Evolutionary conservation across 1,140 invertebrate species (phyloP), one percentile per base, ranked within the genome.

Genomic region (Nasonia vitripennis): DNA sequence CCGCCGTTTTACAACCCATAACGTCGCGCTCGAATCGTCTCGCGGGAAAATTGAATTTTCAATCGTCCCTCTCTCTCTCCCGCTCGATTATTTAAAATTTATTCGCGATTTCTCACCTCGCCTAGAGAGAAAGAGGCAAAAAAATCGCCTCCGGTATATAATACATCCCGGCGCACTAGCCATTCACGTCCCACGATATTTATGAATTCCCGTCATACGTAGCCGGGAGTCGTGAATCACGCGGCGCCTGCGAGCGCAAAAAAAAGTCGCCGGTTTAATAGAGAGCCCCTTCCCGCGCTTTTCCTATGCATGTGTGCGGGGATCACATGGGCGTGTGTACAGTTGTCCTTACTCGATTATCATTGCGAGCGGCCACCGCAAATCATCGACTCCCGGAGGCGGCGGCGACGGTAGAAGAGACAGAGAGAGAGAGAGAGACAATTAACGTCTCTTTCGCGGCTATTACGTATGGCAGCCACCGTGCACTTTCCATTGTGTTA

Each of bases 151-250:
- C 51, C 51, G 51, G 51, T 55, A 55, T 14, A 55, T 10, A 55
- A 14, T 55, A 55, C 51, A 55, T 20, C 12, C 11, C 51, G 51
- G 12, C 17, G 51, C 9, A 51, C 34, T 6, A 2, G 51, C 14
- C 55, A 62, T 62, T 62, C 55, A n/a, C 6, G 55, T 62, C 55
- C 55, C 17, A 62, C 45, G 73, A 83, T 78, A 78, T 83, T 83
- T 83, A 83, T 83, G 81, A 78, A 83, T 77, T 77, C 37, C 55
- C 55, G n/a, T 75, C 73, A 20, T 62, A 55, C 20, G 7, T 17
- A 77, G 48, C n/a, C 67, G 45, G 45, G 71, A 77, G 37, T 55
- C 81, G 73, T 83, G 71, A 83, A 83, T 83, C 81, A 82, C n/a
- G 70, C 45, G 27, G 27, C 20, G 45, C 62, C 62, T 17, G 7